These are phyloP conservation scores for Galbula dea DNA, from an alignment of 2,113 vertebrate genomes.

Conservation along the genomic window DNA sequence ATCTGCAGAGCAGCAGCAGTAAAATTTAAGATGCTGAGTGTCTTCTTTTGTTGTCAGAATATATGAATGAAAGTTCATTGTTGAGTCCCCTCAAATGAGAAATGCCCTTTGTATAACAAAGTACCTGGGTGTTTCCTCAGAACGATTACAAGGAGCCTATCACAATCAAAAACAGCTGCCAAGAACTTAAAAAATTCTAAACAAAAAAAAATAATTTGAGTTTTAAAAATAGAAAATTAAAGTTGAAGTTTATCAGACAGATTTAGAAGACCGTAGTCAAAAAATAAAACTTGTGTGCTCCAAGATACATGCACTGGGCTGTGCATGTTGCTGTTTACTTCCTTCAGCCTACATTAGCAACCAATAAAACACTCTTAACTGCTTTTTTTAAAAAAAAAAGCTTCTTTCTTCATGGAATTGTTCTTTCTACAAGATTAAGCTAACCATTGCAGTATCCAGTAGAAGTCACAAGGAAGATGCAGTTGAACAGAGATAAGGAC, in stretches of 20 bases:
- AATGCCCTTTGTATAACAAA: fast-evolving
- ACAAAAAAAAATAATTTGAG: neutral
- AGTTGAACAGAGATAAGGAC: neutral
- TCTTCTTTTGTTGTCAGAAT: neutral
- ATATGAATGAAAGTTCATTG: neutral
- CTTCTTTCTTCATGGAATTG: neutral
- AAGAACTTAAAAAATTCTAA: fast-evolving
- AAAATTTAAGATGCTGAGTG: neutral
- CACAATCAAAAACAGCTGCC: neutral
- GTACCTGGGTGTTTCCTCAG: neutral
- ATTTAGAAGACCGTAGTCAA: neutral
- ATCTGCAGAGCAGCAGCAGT: neutral
- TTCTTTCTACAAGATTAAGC: neutral
- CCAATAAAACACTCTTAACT: neutral
- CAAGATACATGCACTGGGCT: neutral
- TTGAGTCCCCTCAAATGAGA: neutral
- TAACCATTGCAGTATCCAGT: neutral
- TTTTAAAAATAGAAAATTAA: neutral
- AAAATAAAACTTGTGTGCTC: fast-evolving
- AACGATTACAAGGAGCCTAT: neutral
- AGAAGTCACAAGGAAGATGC: neutral
- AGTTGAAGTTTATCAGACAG: neutral
- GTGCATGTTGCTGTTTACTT: neutral
- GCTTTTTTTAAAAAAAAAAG: neutral
- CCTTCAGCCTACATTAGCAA: neutral